A percentile compares a stretch with the other conserved stretches of the same genome.
Evolutionary conservation across 2,797 vertebrate genomes (phyloP).

Genomic region (Eremophila alpestris): DNA sequence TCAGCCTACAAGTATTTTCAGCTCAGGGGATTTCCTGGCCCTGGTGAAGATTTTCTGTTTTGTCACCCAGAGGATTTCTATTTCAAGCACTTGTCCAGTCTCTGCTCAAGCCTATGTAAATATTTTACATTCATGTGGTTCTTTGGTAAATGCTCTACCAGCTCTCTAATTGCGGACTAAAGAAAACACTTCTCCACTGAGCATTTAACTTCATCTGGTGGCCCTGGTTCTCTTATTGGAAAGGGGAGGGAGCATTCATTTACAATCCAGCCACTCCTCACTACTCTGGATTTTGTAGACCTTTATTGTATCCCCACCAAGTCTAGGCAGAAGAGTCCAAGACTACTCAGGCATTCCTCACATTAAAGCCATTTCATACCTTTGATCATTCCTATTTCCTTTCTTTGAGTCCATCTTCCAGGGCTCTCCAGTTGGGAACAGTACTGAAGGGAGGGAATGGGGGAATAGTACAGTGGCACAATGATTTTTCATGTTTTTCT

Average conservation of each 20-base stretch:
- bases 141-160: not conserved
- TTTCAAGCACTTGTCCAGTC: not conserved
- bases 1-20: not conserved
- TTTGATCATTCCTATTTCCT: not conserved
- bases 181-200: not conserved
- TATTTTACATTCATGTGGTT: not conserved
- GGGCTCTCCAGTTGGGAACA: not conserved
- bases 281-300: not conserved
- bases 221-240: not conserved
- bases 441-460: not conserved
- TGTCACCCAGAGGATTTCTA: not conserved
- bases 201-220: not conserved
- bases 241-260: not conserved
- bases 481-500: not conserved
- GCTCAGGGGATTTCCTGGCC: slow-evolving; percentile 4
- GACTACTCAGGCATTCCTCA: not conserved
- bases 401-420: not conserved
- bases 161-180: not conserved
- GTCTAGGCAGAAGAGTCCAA: not conserved
- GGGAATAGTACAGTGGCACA: not conserved
- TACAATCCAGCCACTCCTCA: not conserved
- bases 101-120: not conserved
- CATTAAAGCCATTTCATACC: not conserved
- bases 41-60: not conserved
- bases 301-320: not conserved